Base-by-base conservation (phyloP, 2,888 invertebrate species). In the Lepeophtheirus nordmannii region DNA sequence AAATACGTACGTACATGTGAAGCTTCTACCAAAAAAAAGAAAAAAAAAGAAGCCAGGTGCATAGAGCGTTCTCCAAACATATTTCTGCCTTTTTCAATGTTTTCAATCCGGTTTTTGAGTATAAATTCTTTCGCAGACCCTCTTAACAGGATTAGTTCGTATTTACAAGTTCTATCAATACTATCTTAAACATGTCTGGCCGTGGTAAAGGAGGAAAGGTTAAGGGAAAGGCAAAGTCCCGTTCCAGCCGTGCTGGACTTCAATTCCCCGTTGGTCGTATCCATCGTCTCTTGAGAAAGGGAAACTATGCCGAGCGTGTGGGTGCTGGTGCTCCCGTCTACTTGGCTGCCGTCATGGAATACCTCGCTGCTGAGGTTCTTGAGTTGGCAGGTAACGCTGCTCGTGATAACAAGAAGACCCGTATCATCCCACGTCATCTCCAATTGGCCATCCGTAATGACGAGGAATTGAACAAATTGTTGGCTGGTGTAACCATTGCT, bases 221-320 rank as follows among this genome's bases (percentile, higher is more conserved):
- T 68, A 80, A 81, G 73, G 78, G 77, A 70, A 80, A 79, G 73
- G 77, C 80, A 70, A 78, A 78, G 73, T 74, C 77, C 70, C 77
- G 77, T 70, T 74, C 78, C 17, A 68, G 67, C 68, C 70, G 72
- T 23, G 76, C 75, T 41, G 72, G 72, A 58, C 71, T 72, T 20
- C 72, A 72, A 67, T 71, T 71, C 69, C 71, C 72, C 38, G 70
- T 72, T 17, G 70, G 72, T 69, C 70, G 71, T 67, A 70, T 72
- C 67, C 72, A 72, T 69, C 80, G 80, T 70, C 78, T 81, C 14
- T 73, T 83, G 1, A 74, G 79, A 0, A 81, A 81, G 69, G 83
- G 82, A 7, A 81, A 82, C 73, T 83, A 79, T 70, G 82, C 82
- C 0, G 81, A 81, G 39, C 9, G 74, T 22, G 73, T 75, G 7